Conservation (phyloP, 2,888 invertebrate species). For the Andrena fulva region DNA sequence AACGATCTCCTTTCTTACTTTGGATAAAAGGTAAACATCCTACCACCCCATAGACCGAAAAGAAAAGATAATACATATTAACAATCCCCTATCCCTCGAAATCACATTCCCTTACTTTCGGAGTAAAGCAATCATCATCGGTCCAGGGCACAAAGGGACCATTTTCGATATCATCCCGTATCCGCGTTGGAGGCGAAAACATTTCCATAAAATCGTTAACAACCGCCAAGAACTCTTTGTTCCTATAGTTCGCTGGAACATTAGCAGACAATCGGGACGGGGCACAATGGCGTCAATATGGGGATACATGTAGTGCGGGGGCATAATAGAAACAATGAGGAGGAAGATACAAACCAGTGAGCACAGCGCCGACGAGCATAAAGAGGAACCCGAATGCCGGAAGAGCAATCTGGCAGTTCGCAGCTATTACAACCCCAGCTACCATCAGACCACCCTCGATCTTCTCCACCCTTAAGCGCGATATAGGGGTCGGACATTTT, state of each 20-base stretch:
- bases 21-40: too few species aligned
- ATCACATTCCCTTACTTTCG: background rate
- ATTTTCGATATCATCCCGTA: background rate
- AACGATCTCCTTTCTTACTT: too few species aligned
- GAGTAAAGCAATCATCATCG: background rate
- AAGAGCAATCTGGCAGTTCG: constrained; percentile 91
- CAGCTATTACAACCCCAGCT: constrained; percentile 91
- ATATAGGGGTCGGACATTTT: constrained; percentile 89
- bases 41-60: too few species aligned
- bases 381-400: constrained; percentile 92
- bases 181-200: background rate
- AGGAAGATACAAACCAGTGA: constrained; percentile 87
- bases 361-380: constrained; percentile 90
- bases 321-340: constrained; percentile 11
- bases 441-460: constrained; percentile 92
- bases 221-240: background rate
- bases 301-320: background rate
- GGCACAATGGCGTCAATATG: constrained; percentile 24
- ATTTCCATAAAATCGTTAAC: background rate
- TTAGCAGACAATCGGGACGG: constrained; percentile 10
- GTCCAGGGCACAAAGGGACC: background rate
- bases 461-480: constrained; percentile 90
- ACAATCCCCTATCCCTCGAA: too few species aligned
- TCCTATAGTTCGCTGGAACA: background rate
- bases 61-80: too few species aligned